Evolutionary conservation across 2,888 invertebrate genomes (phyloP).

Genomic region (Pediacus dermestoides): DNA sequence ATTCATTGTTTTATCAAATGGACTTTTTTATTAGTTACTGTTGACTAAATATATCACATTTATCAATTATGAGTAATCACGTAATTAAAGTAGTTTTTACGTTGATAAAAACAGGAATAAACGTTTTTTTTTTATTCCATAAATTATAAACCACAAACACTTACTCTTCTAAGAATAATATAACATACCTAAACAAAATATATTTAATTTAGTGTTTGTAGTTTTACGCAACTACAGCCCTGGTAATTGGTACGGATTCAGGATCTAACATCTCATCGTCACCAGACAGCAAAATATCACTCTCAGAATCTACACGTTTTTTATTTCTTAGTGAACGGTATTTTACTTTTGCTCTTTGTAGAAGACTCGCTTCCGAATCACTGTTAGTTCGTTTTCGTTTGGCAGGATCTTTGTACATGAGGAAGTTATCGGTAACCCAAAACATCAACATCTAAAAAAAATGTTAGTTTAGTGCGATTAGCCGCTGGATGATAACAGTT

Average conservation of each 20-base stretch:
- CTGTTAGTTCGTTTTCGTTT: conserved; percentile 41
- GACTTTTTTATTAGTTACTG: no score
- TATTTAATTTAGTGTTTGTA: no score
- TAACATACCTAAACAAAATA: no score
- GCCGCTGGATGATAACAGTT: conserved; percentile 4
- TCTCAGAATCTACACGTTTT: conserved; percentile 56
- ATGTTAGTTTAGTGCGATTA: no score
- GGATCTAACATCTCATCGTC: conserved; percentile 62
- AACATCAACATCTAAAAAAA: conserved; percentile 72
- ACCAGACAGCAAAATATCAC: conserved; percentile 59
- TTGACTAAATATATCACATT: no score
- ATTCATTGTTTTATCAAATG: no score
- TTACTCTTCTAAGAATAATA: no score
- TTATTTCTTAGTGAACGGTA: conserved; percentile 59
- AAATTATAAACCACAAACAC: no score
- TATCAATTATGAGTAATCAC: no score
- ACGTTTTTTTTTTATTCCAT: no score
- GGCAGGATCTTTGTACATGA: conserved; percentile 64
- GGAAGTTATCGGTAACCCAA: conserved; percentile 82
- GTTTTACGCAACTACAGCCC: conserved; percentile 27
- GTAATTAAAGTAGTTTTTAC: no score
- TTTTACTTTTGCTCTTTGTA: conserved; percentile 50
- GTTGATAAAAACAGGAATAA: no score
- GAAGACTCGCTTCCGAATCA: conserved; percentile 39
- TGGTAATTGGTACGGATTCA: conserved; percentile 35